Evolutionary conservation across 2,113 vertebrate species (phyloP).

Genomic region (Pituophis catenifer): DNA sequence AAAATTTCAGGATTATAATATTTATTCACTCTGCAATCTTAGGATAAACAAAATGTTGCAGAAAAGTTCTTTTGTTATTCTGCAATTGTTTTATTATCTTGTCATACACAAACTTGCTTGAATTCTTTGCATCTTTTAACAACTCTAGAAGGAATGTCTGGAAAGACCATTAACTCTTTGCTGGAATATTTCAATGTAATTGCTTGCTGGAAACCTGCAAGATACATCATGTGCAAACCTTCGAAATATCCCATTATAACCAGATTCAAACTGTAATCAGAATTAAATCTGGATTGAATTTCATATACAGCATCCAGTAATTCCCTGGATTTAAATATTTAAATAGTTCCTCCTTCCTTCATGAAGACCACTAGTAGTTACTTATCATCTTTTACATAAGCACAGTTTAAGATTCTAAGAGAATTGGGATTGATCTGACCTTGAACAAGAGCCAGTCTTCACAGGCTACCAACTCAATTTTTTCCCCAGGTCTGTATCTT

Average conservation of each 20-base stretch:
- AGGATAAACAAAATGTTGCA: background rate
- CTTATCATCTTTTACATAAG: background rate
- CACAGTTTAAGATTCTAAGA: background rate
- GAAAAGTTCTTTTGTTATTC: background rate
- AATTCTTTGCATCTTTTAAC: background rate
- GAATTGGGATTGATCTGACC: background rate
- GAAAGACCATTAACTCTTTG: background rate
- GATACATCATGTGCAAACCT: background rate
- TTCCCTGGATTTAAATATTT: background rate
- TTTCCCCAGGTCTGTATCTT: background rate
- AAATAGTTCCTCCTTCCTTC: background rate
- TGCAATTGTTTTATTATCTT: background rate
- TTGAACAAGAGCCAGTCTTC: background rate
- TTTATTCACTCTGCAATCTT: background rate
- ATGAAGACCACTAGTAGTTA: background rate
- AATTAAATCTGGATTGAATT: background rate
- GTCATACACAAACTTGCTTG: background rate
- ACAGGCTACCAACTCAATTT: background rate
- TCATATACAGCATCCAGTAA: background rate
- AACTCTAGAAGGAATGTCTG: background rate
- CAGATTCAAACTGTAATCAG: background rate
- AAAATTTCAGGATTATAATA: background rate
- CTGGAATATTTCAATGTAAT: background rate
- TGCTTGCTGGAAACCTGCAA: background rate
- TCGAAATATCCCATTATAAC: background rate